A percentile compares a stretch with the other conserved stretches of the same genome.
Evolutionary conservation across 2,113 vertebrate genomes (phyloP).

Genomic region (Lagopus muta): DNA sequence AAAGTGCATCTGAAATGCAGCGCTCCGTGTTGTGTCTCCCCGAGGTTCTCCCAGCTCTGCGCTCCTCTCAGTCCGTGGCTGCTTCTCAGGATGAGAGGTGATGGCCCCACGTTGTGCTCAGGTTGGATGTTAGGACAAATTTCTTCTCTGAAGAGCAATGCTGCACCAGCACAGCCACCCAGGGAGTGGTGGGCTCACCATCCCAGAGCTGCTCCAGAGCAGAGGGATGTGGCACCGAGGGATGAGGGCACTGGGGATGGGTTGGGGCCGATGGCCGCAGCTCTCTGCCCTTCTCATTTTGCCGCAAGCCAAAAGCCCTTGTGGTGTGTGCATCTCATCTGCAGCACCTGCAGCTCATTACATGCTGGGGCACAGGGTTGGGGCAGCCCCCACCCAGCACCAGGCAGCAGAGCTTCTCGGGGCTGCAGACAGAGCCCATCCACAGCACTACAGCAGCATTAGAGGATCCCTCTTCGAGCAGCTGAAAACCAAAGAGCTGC

Average conservation of each 20-base stretch:
- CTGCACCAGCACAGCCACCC: not conserved
- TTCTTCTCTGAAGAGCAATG: not conserved
- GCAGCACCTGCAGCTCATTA: constrained; percentile 70
- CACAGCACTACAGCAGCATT: not conserved
- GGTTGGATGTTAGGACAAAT: not conserved
- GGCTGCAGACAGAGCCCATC: too few species aligned
- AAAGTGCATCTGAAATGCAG: not conserved
- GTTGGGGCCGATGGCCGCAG: not conserved
- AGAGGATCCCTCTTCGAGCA: not conserved
- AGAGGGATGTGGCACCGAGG: too few species aligned
- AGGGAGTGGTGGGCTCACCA: too few species aligned
- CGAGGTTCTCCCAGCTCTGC: not conserved
- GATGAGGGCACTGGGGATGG: too few species aligned
- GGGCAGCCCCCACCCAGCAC: not conserved
- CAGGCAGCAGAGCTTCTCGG: too few species aligned
- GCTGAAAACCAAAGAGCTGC: not conserved
- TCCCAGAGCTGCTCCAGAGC: not conserved
- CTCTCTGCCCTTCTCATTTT: not conserved
- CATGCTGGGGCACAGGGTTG: constrained; percentile 27
- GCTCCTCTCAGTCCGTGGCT: not conserved
- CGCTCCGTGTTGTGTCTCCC: not conserved
- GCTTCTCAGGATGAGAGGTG: not conserved
- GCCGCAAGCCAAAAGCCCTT: not conserved
- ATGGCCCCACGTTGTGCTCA: not conserved
- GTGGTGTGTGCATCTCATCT: not conserved